Evolutionary conservation across 2,888 invertebrate genomes (phyloP).

Genomic region (Polyommatus iphigenia): DNA sequence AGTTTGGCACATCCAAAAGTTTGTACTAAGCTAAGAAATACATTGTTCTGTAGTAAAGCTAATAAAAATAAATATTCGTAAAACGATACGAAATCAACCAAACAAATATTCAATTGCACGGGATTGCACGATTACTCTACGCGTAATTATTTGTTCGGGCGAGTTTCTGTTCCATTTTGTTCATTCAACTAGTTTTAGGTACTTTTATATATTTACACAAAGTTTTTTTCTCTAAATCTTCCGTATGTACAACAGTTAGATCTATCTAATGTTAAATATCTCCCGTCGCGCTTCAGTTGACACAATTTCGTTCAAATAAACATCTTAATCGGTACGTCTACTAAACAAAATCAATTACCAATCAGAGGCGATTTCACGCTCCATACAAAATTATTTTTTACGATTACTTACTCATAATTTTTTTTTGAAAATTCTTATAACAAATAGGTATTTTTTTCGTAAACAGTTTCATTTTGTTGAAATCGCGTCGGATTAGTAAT

Average conservation of each 20-base stretch:
- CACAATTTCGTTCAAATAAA: slow-evolving; percentile 27
- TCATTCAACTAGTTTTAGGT: slow-evolving; percentile 64
- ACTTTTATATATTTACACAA: slow-evolving; percentile 67
- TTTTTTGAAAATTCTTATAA: slow-evolving; percentile 32
- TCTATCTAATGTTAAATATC: slow-evolving; percentile 63
- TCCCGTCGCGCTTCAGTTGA: slow-evolving; percentile 44
- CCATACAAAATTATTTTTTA: slow-evolving; percentile 51
- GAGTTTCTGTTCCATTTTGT: slow-evolving; percentile 77
- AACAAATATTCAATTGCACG: slow-evolving; percentile 72
- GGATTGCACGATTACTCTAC: slow-evolving; percentile 62
- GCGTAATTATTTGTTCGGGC: slow-evolving; percentile 74
- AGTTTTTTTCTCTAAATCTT: slow-evolving; percentile 61
- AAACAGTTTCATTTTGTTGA: slow-evolving; percentile 49
- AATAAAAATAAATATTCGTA: slow-evolving; percentile 68
- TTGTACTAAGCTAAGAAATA: slow-evolving; percentile 75
- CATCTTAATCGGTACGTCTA: slow-evolving; percentile 39
- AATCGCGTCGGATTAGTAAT: slow-evolving; percentile 85
- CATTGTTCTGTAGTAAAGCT: slow-evolving; percentile 66
- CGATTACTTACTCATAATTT: slow-evolving; percentile 17
- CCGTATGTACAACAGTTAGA: slow-evolving; percentile 71
- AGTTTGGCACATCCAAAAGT: slow-evolving; percentile 76
- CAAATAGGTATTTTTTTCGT: slow-evolving; percentile 21
- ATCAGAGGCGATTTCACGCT: slow-evolving; percentile 72
- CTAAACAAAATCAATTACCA: slow-evolving; percentile 57
- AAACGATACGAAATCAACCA: slow-evolving; percentile 61